Percentiles rank a stretch among this genome's conserved stretches.
Conservation (phyloP, 2,797 vertebrate species). For the Acanthopagrus latus region DNA sequence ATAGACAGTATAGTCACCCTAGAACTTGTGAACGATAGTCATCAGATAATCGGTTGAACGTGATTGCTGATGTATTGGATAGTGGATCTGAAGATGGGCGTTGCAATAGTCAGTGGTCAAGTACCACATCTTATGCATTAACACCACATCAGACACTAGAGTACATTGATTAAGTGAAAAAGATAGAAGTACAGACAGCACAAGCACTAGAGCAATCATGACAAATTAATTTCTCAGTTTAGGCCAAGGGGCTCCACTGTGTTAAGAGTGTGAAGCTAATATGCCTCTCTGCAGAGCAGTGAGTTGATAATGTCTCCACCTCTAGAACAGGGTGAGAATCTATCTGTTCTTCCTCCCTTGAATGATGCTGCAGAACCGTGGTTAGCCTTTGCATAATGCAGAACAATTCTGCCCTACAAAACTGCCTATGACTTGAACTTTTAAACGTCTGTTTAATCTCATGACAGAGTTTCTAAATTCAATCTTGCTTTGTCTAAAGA, state of each 20-base stretch:
- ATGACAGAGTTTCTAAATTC: too few relatives aligned
- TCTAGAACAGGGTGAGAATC: not conserved
- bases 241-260: not conserved
- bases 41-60: not conserved
- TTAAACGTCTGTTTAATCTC: too few relatives aligned
- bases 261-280: not conserved
- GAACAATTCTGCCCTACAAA: not conserved
- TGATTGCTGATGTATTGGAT: not conserved
- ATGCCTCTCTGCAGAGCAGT: not conserved
- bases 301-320: not conserved
- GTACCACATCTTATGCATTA: not conserved
- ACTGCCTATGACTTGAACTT: too few relatives aligned
- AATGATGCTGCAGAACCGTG: not conserved
- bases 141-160: not conserved
- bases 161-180: not conserved
- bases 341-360: not conserved
- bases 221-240: not conserved
- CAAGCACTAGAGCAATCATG: not conserved
- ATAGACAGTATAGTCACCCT: not conserved
- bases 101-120: not conserved
- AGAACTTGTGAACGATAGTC: not conserved
- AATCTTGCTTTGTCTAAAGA: too few relatives aligned
- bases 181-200: not conserved
- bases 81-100: not conserved
- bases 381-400: not conserved